Evolutionary conservation across 2,113 vertebrate species (phyloP), one percentile per base, ranked within the genome.

Genomic region (Cariama cristata): DNA sequence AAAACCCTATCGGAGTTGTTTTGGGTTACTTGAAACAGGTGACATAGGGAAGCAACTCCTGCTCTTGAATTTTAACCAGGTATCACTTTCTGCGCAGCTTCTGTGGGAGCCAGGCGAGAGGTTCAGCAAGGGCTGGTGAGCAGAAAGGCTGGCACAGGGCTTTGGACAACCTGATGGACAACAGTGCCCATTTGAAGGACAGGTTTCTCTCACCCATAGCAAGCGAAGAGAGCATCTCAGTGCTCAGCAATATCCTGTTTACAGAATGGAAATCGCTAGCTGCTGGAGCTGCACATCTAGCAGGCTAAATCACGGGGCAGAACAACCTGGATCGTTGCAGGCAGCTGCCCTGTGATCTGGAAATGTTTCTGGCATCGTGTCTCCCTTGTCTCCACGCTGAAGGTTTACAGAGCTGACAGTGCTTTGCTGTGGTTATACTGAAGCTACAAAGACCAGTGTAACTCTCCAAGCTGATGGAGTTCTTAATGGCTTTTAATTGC

Each of bases 201-300:
- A 72, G 20, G 30, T 83, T 92, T 82, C 53, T 86, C 28, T 93
- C 62, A 49, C 7, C 9, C 28, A 0, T 56, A 76, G 40, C 2
- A 1, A 0, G 2, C 45, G 35, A 66, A 79, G 58, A 72, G 62
- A 91, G 63, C 83, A 94, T 60, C 63, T 91, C 93, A 68, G 58
- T 77, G 95, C 87, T 96, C 96, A 96, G 96, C 96, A 96, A 35
- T 94, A 93, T 79, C 60, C 80, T 49, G 1, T 77, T 82, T 69
- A 91, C 50, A 77, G 63, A 53, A 64, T 38, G 38, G 92, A 93
- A 96, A 62, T 27, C 81, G 55, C 93, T 89, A 24, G 79, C 27
- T 91, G 92, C 92, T 95, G 90, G 59, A 87, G 68, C 73, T 87
- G 95, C 94, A 87, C 87, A 97, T 93, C 50, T 38, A 91, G 77